These are phyloP conservation scores for Apamea crenata DNA, from an alignment of 2,888 invertebrate genomes.

Conservation along the genomic window DNA sequence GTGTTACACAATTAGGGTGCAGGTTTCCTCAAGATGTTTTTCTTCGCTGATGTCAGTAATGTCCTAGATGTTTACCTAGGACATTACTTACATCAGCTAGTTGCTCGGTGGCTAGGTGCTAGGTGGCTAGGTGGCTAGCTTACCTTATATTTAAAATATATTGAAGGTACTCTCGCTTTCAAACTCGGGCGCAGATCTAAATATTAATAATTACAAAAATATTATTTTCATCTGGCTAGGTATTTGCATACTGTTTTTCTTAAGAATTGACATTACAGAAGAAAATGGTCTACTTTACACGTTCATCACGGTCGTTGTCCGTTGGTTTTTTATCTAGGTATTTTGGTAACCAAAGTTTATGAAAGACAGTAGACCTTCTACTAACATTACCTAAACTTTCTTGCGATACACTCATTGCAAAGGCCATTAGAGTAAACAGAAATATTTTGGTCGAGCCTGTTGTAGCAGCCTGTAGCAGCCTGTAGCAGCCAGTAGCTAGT, in stretches of 20 bases:
- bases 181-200: neutral
- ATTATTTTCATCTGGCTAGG: neutral
- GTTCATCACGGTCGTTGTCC: too few species aligned
- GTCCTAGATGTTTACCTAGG: too few species aligned
- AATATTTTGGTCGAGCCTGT: slow-evolving; percentile 35
- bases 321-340: too few species aligned
- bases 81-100: too few species aligned
- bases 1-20: too few species aligned
- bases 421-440: slow-evolving; percentile 38
- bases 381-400: slow-evolving; percentile 4
- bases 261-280: neutral
- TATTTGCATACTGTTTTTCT: neutral
- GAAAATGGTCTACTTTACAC: too few species aligned
- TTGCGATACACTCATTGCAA: slow-evolving; percentile 19
- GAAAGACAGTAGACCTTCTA: neutral
- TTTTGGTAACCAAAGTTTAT: neutral
- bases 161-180: neutral
- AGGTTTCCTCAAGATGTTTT: too few species aligned
- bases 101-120: too few species aligned
- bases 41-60: too few species aligned
- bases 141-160: neutral
- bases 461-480: slow-evolving; percentile 20
- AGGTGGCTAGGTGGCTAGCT: too few species aligned
- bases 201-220: neutral
- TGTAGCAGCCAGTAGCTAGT: slow-evolving; percentile 22